phyloP scores from a whole-genome alignment of 2,888 invertebrate species.

The Agrypnus murinus region DNA sequence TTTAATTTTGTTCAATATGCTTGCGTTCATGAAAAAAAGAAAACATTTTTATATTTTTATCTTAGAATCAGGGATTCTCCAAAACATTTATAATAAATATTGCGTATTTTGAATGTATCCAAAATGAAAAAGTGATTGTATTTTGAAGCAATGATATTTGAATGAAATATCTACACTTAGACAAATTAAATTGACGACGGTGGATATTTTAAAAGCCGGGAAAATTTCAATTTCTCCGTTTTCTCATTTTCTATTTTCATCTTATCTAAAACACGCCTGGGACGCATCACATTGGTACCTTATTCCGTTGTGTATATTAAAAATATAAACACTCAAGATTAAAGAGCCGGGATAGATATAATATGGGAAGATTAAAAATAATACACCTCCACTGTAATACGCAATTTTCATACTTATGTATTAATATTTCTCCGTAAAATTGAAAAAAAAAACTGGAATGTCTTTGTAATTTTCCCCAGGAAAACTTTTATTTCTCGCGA shows the following conservation, averaged over 20 bases:
- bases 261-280: conserved; percentile 37
- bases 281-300: conserved; percentile 18
- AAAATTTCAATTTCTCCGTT: conserved; percentile 29
- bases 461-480: conserved; percentile 1
- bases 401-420: conserved; percentile 6
- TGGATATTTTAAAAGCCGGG: conserved; percentile 23
- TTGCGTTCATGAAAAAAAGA: too few species aligned
- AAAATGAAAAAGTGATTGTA: conserved; percentile 18
- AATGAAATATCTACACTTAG: conserved; percentile 27
- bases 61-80: neutral
- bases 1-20: too few species aligned
- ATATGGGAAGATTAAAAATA: conserved; percentile 23
- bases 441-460: neutral
- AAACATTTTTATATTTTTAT: too few species aligned
- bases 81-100: conserved; percentile 11
- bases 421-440: neutral
- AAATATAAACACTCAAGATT: conserved; percentile 16
- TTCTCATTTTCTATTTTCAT: conserved; percentile 32
- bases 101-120: neutral
- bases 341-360: conserved; percentile 13
- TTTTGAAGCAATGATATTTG: conserved; percentile 7
- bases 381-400: neutral
- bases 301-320: conserved; percentile 16
- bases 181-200: conserved; percentile 32
- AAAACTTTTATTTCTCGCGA: conserved; percentile 14